Conservation (phyloP, 2,113 vertebrate species). For the cat (Felis catus) region DNA sequence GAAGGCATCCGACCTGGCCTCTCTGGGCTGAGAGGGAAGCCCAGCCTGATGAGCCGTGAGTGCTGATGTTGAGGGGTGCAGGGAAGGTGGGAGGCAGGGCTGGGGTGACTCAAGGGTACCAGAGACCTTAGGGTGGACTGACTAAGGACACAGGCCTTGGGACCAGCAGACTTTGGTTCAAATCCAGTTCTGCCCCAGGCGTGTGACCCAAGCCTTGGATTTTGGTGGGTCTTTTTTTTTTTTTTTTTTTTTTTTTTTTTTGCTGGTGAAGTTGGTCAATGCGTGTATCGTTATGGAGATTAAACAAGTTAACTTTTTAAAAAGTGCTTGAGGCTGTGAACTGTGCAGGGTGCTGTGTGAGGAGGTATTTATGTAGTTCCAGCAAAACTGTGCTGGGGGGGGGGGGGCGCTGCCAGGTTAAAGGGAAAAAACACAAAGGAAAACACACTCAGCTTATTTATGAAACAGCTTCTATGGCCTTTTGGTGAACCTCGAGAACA, state of each 20-base stretch:
- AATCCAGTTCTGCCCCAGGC: background rate
- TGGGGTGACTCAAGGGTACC: background rate
- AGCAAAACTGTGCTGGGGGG: background rate
- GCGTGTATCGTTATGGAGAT: background rate
- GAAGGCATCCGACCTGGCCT: background rate
- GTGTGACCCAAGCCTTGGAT: background rate
- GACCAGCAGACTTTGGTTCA: background rate
- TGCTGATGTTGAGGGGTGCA: background rate
- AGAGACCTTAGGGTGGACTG: background rate
- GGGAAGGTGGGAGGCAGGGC: background rate
- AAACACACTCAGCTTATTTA: constrained; percentile 63
- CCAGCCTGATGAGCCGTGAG: background rate
- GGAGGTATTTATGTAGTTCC: constrained; percentile 53
- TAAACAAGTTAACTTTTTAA: constrained; percentile 29
- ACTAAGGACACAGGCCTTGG: background rate
- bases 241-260: background rate
- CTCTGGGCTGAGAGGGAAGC: background rate
- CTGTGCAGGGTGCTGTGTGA: background rate
- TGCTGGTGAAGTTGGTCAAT: background rate
- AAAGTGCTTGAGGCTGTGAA: constrained; percentile 8
- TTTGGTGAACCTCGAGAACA: constrained; percentile 71
- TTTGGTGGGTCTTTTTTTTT: background rate
- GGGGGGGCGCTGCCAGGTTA: constrained; percentile 22
- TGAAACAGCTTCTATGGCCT: constrained; percentile 71
- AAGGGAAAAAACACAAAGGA: constrained; percentile 51